A percentile compares a stretch with the other conserved stretches of the same genome.
Conservation (phyloP, 2,797 vertebrate species). For the Protonibea diacanthus region DNA sequence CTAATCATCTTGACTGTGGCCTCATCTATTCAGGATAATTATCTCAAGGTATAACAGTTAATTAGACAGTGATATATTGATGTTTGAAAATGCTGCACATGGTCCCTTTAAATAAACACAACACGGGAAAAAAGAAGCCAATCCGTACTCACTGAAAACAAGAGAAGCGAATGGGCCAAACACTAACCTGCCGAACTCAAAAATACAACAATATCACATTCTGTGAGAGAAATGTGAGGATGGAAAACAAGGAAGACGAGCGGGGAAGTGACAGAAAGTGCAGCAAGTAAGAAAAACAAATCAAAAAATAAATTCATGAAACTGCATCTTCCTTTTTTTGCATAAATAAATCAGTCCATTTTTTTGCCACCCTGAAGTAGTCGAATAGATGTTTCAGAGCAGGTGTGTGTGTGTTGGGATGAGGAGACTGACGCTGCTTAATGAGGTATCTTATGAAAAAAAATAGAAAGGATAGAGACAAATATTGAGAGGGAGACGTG, state of each 20-base stretch:
- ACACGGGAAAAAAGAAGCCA: not conserved
- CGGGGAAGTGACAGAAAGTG: slow-evolving; percentile 2
- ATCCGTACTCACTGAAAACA: not conserved
- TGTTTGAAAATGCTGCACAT: slow-evolving; percentile 26
- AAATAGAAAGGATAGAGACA: slow-evolving; percentile 54
- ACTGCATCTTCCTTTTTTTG: not conserved
- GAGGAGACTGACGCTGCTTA: slow-evolving; percentile 50
- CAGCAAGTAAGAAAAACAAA: slow-evolving; percentile 35
- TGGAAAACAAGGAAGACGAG: not conserved
- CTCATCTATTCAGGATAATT: slow-evolving; percentile 54
- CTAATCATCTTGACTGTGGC: slow-evolving; percentile 46
- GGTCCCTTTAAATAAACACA: slow-evolving; percentile 30
- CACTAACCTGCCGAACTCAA: not conserved
- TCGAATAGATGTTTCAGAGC: slow-evolving; percentile 38
- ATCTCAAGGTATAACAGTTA: slow-evolving; percentile 48
- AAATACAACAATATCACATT: not conserved
- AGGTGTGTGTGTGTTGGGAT: slow-evolving; percentile 43
- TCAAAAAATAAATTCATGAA: slow-evolving; percentile 39
- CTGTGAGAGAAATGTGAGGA: not conserved
- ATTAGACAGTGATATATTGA: slow-evolving; percentile 53
- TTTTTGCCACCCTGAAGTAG: slow-evolving; percentile 25
- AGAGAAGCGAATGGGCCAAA: not conserved
- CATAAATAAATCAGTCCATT: slow-evolving; percentile 45
- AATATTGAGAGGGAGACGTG: slow-evolving; percentile 58
- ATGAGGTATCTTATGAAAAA: slow-evolving; percentile 50